A percentile compares a stretch with the other conserved stretches of the same genome.
phyloP scores from a whole-genome alignment of 2,888 invertebrate species.

The Fragum sueziense region DNA sequence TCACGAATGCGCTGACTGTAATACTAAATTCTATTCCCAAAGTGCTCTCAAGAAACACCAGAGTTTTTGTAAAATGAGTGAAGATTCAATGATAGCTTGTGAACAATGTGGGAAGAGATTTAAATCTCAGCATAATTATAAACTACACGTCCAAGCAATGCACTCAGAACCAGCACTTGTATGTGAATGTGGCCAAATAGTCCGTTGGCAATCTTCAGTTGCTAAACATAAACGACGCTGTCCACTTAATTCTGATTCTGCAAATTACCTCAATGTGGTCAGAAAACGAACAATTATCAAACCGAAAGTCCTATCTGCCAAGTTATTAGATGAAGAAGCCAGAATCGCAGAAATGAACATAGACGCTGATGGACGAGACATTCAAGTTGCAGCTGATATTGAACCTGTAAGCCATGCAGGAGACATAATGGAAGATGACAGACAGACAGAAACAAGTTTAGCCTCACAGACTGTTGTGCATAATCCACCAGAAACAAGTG shows the following conservation, averaged over 20 bases:
- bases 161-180: slow-evolving; percentile 33
- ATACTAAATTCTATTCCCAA: slow-evolving; percentile 23
- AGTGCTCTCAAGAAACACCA: slow-evolving; percentile 6
- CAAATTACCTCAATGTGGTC: too few relatives aligned
- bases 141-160: slow-evolving; percentile 42
- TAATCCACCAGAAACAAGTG: neutral
- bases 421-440: too few relatives aligned
- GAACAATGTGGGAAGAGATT: slow-evolving; percentile 35
- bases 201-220: slow-evolving; percentile 46
- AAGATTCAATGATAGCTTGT: slow-evolving; percentile 26
- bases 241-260: slow-evolving; percentile 12
- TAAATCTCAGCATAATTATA: slow-evolving; percentile 22
- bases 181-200: slow-evolving; percentile 40
- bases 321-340: neutral
- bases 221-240: slow-evolving; percentile 50
- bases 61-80: slow-evolving; percentile 23
- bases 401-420: neutral
- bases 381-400: neutral
- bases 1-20: slow-evolving; percentile 35
- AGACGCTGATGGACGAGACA: neutral
- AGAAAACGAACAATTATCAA: neutral
- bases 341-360: neutral
- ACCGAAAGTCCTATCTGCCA: neutral
- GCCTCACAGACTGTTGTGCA: too few relatives aligned
- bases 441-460: too few relatives aligned